Evolutionary conservation across 2,113 vertebrate species (phyloP).

Genomic region (Chamaea fasciata): DNA sequence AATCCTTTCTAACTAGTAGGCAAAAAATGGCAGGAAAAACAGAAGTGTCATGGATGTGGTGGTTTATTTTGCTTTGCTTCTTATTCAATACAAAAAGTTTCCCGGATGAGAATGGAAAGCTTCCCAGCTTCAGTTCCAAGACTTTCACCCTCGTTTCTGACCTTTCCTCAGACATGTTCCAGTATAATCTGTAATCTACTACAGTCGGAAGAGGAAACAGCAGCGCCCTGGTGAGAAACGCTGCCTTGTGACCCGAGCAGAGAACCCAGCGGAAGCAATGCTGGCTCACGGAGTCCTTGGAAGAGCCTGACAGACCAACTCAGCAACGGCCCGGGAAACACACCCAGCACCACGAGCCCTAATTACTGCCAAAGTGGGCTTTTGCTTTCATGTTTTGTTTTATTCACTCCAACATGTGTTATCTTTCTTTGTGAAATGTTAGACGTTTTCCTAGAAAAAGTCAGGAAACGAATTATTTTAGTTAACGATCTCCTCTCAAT

Average conservation of each 20-base stretch:
- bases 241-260: conserved; percentile 69
- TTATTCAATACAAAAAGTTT: background rate
- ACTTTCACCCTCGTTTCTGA: conserved; percentile 72
- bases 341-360: background rate
- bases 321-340: background rate
- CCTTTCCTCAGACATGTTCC: conserved; percentile 76
- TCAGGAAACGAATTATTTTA: background rate
- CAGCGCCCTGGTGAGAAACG: conserved; percentile 76
- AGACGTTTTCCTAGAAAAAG: background rate
- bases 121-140: conserved; percentile 73
- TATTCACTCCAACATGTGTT: background rate
- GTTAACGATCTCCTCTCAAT: background rate
- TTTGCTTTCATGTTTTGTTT: background rate
- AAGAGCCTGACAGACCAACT: conserved; percentile 36
- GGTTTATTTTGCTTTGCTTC: conserved; percentile 44
- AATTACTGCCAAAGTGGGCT: background rate
- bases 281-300: conserved; percentile 35
- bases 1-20: conserved; percentile 19
- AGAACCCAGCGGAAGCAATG: conserved; percentile 61
- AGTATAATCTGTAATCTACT: conserved; percentile 76
- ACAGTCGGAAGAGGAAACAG: conserved; percentile 78
- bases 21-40: conserved; percentile 12
- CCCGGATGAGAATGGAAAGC: conserved; percentile 68
- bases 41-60: conserved; percentile 2
- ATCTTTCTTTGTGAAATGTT: background rate